Percentiles rank a stretch among this genome's conserved stretches.
These are phyloP conservation scores for Acanthurus lineatus DNA, from an alignment of 2,797 vertebrate genomes.

Conservation along the genomic window DNA sequence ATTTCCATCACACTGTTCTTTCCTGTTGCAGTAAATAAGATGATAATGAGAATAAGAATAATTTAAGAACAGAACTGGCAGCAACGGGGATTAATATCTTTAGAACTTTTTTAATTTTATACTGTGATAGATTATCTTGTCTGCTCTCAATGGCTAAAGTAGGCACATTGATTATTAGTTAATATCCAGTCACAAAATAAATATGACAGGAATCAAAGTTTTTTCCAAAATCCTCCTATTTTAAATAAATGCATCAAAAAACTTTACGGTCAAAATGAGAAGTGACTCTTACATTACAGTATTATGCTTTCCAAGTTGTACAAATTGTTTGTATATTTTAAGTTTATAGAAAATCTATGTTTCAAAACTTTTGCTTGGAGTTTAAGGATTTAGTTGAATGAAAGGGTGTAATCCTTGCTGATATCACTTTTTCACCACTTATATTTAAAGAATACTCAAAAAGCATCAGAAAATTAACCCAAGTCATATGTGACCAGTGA, in stretches of 20 bases:
- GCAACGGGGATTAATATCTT: too few species aligned
- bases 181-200: too few species aligned
- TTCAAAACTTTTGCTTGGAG: too few species aligned
- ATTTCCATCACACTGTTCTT: too few species aligned
- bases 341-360: not conserved
- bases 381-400: not conserved
- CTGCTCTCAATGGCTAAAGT: not conserved
- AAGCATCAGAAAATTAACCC: not conserved
- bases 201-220: too few species aligned
- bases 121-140: not conserved
- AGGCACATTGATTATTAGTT: not conserved
- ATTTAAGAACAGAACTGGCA: too few species aligned
- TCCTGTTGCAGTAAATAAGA: too few species aligned
- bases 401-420: not conserved
- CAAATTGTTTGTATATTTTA: not conserved
- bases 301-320: not conserved
- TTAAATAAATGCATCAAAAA: too few species aligned
- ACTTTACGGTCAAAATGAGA: too few species aligned
- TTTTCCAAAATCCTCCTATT: too few species aligned
- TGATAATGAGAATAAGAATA: too few species aligned
- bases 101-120: too few species aligned
- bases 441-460: not conserved
- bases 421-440: not conserved
- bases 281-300: not conserved
- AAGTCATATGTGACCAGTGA: not conserved